Evolutionary conservation across 2,797 vertebrate species (phyloP), one percentile per base, ranked within the genome.

Genomic region (Phataginus tetradactyla): DNA sequence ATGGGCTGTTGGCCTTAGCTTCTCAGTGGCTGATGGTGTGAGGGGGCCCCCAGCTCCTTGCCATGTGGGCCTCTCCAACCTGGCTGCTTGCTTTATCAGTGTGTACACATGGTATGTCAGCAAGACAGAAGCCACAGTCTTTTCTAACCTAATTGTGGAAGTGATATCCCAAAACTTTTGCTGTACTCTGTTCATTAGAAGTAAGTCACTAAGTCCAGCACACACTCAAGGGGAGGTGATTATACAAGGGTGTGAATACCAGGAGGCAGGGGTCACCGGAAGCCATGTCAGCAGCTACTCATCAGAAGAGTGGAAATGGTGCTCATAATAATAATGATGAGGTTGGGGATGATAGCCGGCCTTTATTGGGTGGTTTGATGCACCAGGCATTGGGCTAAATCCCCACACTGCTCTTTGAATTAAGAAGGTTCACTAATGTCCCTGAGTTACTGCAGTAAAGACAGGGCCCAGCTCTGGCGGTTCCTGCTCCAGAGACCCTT

Each of bases 21-120:
- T 39, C 64, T 86, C 32, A 5, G 34, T 59, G 45, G 39, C 53
- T 59, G 32, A 34, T 27, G 68, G 49, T 77, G 18, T 3, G 75
- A 45, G 49, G 69, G 21, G 11, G 4, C 20, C 49, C 78, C 66
- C 32, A 23, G 4, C 69, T 34, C 34, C 23, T 64, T 23, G 34
- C 34, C 66, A 1, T 0, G 3, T 0, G 25, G 71, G 13, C 23
- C 34, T 34, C 34, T 75, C 37, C 51, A 29, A 2, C 13, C 1
- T 1, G 57, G 20, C 49, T 32, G 25, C 51, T 83, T 57, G 27
- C 74, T 86, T 86, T 63, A 59, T 57, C 32, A 12, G 64, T 12
- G 11, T 45, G 20, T n/a, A 25, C 34, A 37, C 29, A n/a, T 4
- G 29, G 3, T 13, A 11, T 21, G 32, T 32, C 27, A 81, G 45